Percentiles rank a stretch among this genome's conserved stretches.
phyloP scores from a whole-genome alignment of 2,113 vertebrate species.

The Mobula birostris region DNA sequence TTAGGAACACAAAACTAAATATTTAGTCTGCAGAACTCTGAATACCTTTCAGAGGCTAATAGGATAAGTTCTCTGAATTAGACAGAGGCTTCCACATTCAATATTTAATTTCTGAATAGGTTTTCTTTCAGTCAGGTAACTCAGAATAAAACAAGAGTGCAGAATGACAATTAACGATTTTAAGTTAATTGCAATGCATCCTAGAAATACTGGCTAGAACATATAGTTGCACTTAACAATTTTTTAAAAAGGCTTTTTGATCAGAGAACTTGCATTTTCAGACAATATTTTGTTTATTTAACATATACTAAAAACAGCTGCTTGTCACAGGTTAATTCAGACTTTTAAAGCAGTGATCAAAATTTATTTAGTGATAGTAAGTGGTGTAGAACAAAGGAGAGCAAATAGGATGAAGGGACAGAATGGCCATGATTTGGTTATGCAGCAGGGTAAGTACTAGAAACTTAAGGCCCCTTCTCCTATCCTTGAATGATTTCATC shows the following conservation, averaged over 20 bases:
- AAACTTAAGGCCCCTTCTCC: background rate
- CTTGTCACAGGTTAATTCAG: background rate
- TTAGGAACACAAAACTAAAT: slow-evolving; percentile 21
- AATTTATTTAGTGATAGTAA: background rate
- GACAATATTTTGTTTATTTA: background rate
- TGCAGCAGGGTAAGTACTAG: background rate
- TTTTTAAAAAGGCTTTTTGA: background rate
- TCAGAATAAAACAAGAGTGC: background rate
- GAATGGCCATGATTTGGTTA: background rate
- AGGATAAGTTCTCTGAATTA: background rate
- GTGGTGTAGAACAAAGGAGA: background rate
- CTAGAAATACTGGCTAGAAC: background rate
- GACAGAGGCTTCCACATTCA: background rate
- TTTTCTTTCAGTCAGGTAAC: background rate
- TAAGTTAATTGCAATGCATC: background rate
- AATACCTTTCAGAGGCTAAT: background rate
- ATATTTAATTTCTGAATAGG: background rate
- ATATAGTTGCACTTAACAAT: background rate
- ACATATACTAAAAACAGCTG: background rate
- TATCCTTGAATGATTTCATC: background rate
- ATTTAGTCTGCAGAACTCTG: slow-evolving; percentile 8
- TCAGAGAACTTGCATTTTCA: background rate
- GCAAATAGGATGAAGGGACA: background rate
- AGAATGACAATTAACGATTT: background rate
- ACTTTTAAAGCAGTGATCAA: background rate